These are phyloP conservation scores for Dugesia japonica DNA, from an alignment of 2,888 invertebrate species.

Conservation along the genomic window DNA sequence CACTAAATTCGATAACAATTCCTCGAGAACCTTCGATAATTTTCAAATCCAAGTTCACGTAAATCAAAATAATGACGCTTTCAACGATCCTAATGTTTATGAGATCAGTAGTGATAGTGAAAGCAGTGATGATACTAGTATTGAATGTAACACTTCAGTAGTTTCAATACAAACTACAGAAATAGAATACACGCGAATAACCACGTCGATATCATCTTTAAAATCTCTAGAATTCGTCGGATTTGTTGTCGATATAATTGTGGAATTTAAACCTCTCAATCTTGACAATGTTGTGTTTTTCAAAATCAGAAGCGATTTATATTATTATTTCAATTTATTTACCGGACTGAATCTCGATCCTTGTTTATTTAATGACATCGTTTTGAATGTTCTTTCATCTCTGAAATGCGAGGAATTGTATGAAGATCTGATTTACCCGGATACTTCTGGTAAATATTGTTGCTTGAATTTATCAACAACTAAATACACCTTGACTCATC, in stretches of 20 bases:
- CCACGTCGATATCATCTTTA: not conserved
- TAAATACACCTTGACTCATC: not conserved
- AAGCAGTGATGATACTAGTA: no score
- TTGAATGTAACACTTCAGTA: not conserved
- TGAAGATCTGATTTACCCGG: not conserved
- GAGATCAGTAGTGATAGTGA: not conserved
- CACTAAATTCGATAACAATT: no score
- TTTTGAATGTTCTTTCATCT: not conserved
- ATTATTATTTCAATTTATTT: not conserved
- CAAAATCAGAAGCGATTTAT: not conserved
- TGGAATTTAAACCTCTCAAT: not conserved
- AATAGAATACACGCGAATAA: not conserved
- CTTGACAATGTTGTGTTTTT: not conserved
- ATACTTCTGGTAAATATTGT: not conserved
- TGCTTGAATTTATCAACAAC: not conserved
- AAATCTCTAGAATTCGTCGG: not conserved
- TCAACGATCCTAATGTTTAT: not conserved
- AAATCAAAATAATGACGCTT: not conserved
- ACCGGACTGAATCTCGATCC: not conserved
- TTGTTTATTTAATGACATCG: not conserved
- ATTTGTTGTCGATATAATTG: not conserved
- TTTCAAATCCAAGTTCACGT: no score
- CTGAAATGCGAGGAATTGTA: not conserved
- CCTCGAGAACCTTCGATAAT: no score
- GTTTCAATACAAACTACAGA: not conserved